Evolutionary conservation across 1,140 invertebrate species (phyloP).

Genomic region (Probaryconus sp.): DNA sequence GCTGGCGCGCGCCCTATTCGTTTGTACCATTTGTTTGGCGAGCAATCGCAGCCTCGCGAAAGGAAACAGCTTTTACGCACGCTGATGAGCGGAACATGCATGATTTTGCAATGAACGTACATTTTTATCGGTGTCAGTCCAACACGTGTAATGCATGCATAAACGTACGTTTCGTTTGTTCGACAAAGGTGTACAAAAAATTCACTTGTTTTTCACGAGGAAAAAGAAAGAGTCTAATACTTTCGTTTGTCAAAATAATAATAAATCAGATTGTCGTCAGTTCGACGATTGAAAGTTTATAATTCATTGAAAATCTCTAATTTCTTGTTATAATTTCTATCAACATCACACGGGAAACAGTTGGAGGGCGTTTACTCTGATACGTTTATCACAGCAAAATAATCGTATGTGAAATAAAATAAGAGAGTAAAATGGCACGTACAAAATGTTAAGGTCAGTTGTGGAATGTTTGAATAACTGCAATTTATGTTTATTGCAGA

Average conservation of each 20-base stretch:
- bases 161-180: constrained; percentile 5
- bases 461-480: too few relatives aligned
- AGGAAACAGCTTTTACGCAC: constrained; percentile 37
- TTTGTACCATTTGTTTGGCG: constrained; percentile 25
- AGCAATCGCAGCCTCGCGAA: constrained; percentile 15
- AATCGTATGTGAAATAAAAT: too few relatives aligned
- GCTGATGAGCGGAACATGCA: constrained; percentile 26
- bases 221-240: too few relatives aligned
- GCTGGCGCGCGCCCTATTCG: constrained; percentile 25
- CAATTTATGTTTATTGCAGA: too few relatives aligned
- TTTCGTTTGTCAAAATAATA: constrained; percentile 4
- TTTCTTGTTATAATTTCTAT: constrained; percentile 59
- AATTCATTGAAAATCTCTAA: constrained; percentile 45
- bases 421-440: too few relatives aligned
- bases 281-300: background rate
- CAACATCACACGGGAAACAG: constrained; percentile 64
- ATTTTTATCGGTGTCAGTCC: constrained; percentile 9
- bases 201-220: too few relatives aligned
- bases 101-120: constrained; percentile 1
- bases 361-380: constrained; percentile 68
- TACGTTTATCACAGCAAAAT: constrained; percentile 66
- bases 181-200: too few relatives aligned
- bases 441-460: too few relatives aligned
- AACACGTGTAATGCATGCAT: background rate
- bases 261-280: background rate